Base-by-base conservation (phyloP, 1,140 invertebrate species). In the Trachymyrmex septentrionalis region DNA sequence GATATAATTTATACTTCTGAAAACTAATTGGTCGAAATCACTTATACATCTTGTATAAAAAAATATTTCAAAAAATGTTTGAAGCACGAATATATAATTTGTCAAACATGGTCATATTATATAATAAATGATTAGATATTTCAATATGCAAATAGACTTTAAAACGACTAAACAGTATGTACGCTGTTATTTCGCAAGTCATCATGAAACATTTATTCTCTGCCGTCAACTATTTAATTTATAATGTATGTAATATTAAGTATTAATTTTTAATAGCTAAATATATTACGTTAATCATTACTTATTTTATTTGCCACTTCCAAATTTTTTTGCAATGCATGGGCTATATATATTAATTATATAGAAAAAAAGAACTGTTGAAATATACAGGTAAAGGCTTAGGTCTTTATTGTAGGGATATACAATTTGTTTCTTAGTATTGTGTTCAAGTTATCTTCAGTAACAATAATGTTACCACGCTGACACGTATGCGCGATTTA, bases 371-470 rank as follows among this genome's bases (percentile, higher is more conserved):
- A 59, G 3, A 59, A 0, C 9, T 24, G 21, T 61, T 76, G n/a
- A 76, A 38, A 76, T 61, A 57, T 76, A 76, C 73, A 76, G 73
- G 55, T 59, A 76, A 76, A 76, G 55, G 73, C 55, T 76, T 76
- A 76, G 73, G 73, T 61, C 73, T 76, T 76, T 76, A 76, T 76
- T 76, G 55, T 76, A 76, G 4, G 55, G 73, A 76, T 76, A 76
- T 76, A 76, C 73, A 76, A 76, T 76, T 57, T 75, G 72, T 76
- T 76, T 19, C 21, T 76, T 61, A 38, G 16, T 61, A 61, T 61
- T 24, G 55, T 76, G 55, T 61, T 57, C 30, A 76, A 76, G 14
- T 76, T 78, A 50, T 3, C 27, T 66, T 64, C 27, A 64, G 34
- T 76, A 61, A 59, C 44, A 66, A 50, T 61, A 66, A 66, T 48